Base-by-base conservation (phyloP, 2,797 vertebrate species). In the Numenius phaeopus region DNA sequence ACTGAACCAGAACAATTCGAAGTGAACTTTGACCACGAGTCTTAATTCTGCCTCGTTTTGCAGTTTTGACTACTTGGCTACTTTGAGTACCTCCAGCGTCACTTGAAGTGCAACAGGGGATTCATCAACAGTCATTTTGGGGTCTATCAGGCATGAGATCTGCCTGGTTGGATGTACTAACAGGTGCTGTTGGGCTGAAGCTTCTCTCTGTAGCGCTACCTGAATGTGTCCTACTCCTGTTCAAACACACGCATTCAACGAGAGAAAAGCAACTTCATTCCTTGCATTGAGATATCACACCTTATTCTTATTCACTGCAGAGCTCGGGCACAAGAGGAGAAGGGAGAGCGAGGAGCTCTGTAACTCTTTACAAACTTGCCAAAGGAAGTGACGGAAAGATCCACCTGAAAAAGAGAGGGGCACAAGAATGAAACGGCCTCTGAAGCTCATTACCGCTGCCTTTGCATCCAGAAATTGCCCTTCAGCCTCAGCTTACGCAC, bases 331-430 rank as follows among this genome's bases (percentile, higher is more conserved):
- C 79, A 99, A 96, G 72, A 99, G 98, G 81, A 99, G 99, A 59
- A 99, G 98, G 20, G 99, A 99, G 50, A 99, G 99, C 2, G 99
- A 98, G 37, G 99, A 99, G 95, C 99, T 99, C 98, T 99, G 99
- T 9, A 99, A 96, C 98, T 99, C 99, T 91, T 99, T 99, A 79
- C 99, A 99, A 80, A 99, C 99, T 98, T 99, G 99, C 99, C 99
- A 99, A 55, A 99, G 98, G 98, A 99, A 99, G 98, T 99, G 99
- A 70, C 99, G 99, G 98, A 99, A 99, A 44, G 99, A 99, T 73
- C 99, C 99, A 94, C 99, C 99, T 99, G 97, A 85, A 87, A 92
- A 91, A 84, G 57, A 94, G 32, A 92, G 14, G 15, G n/a, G 29
- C 12, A n/a, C 52, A 50, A 27, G 3, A 52, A 49, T 9, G 27